These are phyloP conservation scores for Ametastegia equiseti DNA, from an alignment of 2,888 invertebrate species.

Conservation along the genomic window DNA sequence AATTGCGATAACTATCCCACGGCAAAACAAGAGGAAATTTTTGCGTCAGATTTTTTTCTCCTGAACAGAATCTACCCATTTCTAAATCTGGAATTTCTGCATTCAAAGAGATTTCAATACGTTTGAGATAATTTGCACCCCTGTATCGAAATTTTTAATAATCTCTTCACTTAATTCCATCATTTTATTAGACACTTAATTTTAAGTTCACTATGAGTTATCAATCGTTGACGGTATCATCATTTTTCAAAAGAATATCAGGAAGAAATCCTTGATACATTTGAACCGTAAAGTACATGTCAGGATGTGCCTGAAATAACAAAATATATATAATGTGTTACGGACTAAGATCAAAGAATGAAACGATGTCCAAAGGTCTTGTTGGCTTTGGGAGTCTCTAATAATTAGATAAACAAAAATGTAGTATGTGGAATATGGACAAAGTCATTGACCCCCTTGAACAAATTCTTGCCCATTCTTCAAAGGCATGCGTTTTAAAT, in stretches of 20 bases:
- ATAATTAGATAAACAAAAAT: not conserved
- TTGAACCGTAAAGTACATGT: slow-evolving; percentile 59
- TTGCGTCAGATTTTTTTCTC: not conserved
- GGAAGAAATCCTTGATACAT: slow-evolving; percentile 62
- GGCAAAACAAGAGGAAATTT: not conserved
- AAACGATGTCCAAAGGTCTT: not conserved
- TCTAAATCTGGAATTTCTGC: not conserved
- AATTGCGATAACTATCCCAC: not conserved
- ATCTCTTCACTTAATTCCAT: not conserved
- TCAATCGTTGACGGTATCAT: not conserved
- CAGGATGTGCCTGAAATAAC: slow-evolving; percentile 61
- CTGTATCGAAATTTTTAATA: not conserved
- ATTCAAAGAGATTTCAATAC: not conserved
- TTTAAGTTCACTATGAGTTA: not conserved
- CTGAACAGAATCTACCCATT: not conserved
- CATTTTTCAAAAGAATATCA: slow-evolving; percentile 57
- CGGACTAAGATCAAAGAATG: not conserved
- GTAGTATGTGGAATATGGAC: no score
- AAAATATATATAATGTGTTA: not conserved
- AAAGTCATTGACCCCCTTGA: no score
- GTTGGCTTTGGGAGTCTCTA: not conserved
- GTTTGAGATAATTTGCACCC: not conserved
- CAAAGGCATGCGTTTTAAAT: no score
- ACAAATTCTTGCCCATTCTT: not conserved
- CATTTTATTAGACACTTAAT: not conserved